Evolutionary conservation across 2,113 vertebrate species (phyloP), one percentile per base, ranked within the genome.

Genomic region (Corythoichthys haematopterus): DNA sequence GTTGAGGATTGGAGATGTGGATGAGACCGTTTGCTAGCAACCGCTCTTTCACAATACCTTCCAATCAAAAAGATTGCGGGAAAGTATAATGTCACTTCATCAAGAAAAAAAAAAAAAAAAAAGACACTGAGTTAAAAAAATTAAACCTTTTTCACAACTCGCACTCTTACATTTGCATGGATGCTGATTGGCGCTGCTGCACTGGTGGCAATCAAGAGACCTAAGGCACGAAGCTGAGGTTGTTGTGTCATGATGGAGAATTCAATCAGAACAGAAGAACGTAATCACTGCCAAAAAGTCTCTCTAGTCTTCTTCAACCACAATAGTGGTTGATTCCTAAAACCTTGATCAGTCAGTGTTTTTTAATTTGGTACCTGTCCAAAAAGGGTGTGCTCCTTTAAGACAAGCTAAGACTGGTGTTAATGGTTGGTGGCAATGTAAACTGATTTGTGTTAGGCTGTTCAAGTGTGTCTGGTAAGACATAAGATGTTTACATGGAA

Each of bases 1-100:
- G 88, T 88, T 89, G 90, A 91, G 92, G 89, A 92, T 88, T 50
- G 76, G 66, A 88, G 81, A 76, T 65, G 37, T 75, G 74, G 76
- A 80, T 91, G 88, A 85, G 77, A 79, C 81, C 70, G 77, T 61
- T 80, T 86, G 79, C 80, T 71, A 68, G 74, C 71, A 69, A 78
- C 81, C 78, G 87, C 83, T 66, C 72, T 83, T 81, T 80, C 83
- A 88, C 84, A 89, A 74, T 80, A 82, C 81, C 83, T 88, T 89
- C 78, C 79, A 81, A 88, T 86, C 84, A 84, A 76, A 70, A 46
- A 77, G 82, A 84, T 79, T 70, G 43, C 3, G 9, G n/a, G 15
- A 9, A 33, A 14, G 55, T 61, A 53, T 50, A 36, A 11, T 46
- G 14, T 69, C 35, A 56, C 62, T 69, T 61, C 9, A 72, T 4